A percentile compares a stretch with the other conserved stretches of the same genome.
Conservation (phyloP, 2,113 vertebrate genomes). For the Eulacestoma nigropectus region DNA sequence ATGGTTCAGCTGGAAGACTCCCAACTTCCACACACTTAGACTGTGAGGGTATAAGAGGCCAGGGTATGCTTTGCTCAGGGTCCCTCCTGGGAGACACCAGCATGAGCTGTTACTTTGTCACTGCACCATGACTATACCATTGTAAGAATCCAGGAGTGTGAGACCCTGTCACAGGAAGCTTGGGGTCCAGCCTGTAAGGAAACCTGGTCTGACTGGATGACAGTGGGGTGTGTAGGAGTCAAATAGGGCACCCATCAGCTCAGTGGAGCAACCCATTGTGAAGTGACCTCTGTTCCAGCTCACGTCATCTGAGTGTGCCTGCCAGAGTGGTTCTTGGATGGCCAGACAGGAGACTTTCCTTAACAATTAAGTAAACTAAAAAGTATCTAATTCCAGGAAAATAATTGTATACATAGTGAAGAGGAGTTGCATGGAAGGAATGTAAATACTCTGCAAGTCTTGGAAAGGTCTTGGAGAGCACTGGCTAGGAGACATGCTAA, state of each 20-base stretch:
- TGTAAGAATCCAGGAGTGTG: background rate
- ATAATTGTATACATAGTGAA: background rate
- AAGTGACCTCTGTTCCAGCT: background rate
- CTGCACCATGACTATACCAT: background rate
- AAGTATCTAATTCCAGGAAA: background rate
- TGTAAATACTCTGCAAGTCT: background rate
- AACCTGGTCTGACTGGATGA: background rate
- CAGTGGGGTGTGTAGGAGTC: background rate
- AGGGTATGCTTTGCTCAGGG: background rate
- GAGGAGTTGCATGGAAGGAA: background rate
- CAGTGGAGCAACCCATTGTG: too few species aligned
- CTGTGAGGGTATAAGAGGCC: background rate
- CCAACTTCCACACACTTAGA: background rate
- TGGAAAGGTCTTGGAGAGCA: background rate
- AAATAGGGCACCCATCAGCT: background rate
- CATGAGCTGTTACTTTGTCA: background rate
- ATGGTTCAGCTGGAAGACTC: background rate
- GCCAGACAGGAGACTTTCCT: background rate
- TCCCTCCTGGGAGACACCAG: accelerated
- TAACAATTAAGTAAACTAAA: background rate
- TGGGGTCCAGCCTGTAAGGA: accelerated
- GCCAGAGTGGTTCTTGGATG: background rate
- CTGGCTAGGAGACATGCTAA: background rate
- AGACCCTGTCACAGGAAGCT: background rate
- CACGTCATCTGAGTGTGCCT: background rate